Evolutionary conservation across 64 coral and sea anemone genomes (phyloP), one percentile per base, ranked within the genome.

Genomic region (Acropora yongei): DNA sequence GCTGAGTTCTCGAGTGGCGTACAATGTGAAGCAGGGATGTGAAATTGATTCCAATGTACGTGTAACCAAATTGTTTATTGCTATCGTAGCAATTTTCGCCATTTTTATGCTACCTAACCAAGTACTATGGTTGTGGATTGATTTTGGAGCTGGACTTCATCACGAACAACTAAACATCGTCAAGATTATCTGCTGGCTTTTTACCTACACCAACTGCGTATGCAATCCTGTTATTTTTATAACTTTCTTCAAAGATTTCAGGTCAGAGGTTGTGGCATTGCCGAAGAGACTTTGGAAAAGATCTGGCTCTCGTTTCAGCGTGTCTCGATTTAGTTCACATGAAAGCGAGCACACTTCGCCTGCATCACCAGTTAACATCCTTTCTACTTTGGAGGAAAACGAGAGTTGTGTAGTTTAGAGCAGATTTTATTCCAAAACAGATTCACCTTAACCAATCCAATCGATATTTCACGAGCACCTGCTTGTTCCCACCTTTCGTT

Each of bases 31-130:
- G 12, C 65, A n/a, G 2, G 87, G 83, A 13, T 57, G 75, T 18
- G 78, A 94, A 41, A 47, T 78, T 8, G 80, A 94, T n/a, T 67
- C 88, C 16, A 94, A 94, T 2, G 61, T 94, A 17, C 79, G 92
- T 43, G 87, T 88, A 19, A 94, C 92, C 18, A 94, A 85, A 41
- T 78, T 94, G 87, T 94, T 94, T 20, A 49, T 94, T 3, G 92
- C 46, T 9, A 81, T 94, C 20, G 92, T 94, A 19, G 92, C 43
- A 41, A 88, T 94, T 13, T 94, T 94, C 53, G 92, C 92, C 2
- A 42, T 94, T 44, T 94, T 94, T 63, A 94, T 94, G 92, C 89
- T 94, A 55, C 92, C 92, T 4, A 94, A 94, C 67, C 92, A 94
- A 78, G 57, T 94, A 19, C 71, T 89, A 6, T 94, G 92, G 92